Percentiles rank a stretch among this genome's conserved stretches.
Evolutionary conservation across 2,797 vertebrate species (phyloP).

Genomic region (Xenops minutus): DNA sequence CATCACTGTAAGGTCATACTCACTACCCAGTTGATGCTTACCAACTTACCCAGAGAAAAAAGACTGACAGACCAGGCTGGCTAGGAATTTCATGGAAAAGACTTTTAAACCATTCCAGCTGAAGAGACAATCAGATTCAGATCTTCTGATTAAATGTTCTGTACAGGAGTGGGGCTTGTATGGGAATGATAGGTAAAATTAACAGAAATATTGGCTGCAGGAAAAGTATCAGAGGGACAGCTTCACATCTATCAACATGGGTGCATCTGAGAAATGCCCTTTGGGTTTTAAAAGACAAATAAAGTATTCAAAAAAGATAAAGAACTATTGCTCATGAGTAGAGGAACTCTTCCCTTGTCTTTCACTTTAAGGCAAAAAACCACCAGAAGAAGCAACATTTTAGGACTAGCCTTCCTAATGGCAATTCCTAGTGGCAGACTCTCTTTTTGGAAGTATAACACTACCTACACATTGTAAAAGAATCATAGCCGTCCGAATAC

Average conservation of each 20-base stretch:
- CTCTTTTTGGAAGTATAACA: accelerated
- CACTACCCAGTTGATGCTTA: background rate
- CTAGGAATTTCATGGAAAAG: background rate
- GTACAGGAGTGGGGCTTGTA: accelerated
- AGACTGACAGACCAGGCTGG: background rate
- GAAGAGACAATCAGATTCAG: background rate
- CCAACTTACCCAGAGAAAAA: background rate
- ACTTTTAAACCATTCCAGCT: background rate
- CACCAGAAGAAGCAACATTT: accelerated
- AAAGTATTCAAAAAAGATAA: accelerated
- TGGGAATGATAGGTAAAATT: background rate
- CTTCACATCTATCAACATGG: background rate
- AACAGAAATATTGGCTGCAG: background rate
- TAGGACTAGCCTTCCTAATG: background rate
- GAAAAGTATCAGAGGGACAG: background rate
- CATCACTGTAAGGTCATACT: background rate
- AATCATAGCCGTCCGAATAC: background rate
- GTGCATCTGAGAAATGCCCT: background rate
- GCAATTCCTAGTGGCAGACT: background rate
- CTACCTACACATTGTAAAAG: background rate
- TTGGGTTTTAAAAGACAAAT: background rate
- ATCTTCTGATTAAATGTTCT: background rate
- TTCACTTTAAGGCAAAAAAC: background rate
- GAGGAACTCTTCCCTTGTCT: background rate
- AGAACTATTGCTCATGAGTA: background rate